Conservation (phyloP, 2,113 vertebrate species). For the Pachypanchax playfairii region DNA sequence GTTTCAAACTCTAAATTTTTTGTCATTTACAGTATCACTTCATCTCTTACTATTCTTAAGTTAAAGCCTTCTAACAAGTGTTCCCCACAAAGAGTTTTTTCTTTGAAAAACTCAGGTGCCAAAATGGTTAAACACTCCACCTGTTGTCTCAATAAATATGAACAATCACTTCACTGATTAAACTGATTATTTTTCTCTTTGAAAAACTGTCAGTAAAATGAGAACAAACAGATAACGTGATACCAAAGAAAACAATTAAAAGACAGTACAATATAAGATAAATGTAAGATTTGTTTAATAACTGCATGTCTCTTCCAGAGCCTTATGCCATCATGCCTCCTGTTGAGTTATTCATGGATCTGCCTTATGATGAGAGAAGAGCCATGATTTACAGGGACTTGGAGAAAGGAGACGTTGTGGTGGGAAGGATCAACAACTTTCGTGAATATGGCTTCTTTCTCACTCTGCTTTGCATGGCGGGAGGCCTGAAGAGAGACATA, state of each 20-base stretch:
- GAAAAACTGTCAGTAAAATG: no score
- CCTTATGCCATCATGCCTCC: slow-evolving; percentile 92
- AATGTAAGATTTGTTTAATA: not conserved
- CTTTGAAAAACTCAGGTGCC: no score
- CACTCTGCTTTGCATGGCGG: slow-evolving; percentile 89
- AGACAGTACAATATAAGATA: not conserved
- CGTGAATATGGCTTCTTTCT: slow-evolving; percentile 97
- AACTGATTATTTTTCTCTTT: no score
- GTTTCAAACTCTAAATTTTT: no score
- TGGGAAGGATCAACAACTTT: slow-evolving; percentile 92
- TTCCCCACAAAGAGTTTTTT: no score
- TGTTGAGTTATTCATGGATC: slow-evolving; percentile 92
- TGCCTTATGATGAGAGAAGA: slow-evolving; percentile 85
- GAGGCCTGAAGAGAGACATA: slow-evolving; percentile 86
- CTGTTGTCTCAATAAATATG: no score
- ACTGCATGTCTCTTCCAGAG: slow-evolving; percentile 74
- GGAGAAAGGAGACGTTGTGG: slow-evolving; percentile 90
- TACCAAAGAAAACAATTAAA: not conserved
- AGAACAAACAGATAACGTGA: not conserved
- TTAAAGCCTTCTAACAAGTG: no score
- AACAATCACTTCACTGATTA: no score
- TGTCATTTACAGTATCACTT: no score
- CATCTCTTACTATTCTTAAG: no score
- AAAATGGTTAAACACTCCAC: no score
- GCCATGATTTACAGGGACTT: slow-evolving; percentile 91